phyloP scores from a whole-genome alignment of 1,140 invertebrate genomes.

The Thereuonema tuberculata region DNA sequence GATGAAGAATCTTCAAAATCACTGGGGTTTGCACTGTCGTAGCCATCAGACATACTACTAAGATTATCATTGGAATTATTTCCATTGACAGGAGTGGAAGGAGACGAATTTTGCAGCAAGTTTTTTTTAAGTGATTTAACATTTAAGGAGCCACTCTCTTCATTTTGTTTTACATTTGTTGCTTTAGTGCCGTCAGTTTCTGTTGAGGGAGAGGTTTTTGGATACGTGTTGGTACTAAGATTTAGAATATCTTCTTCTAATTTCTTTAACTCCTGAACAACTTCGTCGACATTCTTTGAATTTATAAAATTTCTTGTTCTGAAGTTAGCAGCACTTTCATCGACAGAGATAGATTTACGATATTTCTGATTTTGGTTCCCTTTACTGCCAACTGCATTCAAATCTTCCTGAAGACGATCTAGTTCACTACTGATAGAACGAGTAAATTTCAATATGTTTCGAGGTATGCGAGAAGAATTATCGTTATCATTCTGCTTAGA shows the following conservation, averaged over 20 bases:
- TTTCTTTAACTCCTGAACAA: neutral
- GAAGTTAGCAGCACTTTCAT: too few species aligned
- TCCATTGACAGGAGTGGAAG: too few species aligned
- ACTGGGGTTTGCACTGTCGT: neutral
- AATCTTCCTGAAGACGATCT: neutral
- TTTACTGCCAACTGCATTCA: too few species aligned
- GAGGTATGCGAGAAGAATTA: too few species aligned
- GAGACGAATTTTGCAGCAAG: too few species aligned
- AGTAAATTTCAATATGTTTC: too few species aligned
- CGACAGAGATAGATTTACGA: neutral
- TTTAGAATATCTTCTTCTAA: neutral
- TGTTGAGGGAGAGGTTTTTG: neutral
- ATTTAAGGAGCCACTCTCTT: neutral
- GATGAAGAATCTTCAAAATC: neutral
- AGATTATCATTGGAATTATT: neutral
- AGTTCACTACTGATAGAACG: constrained; percentile 1
- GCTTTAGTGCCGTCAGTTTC: neutral
- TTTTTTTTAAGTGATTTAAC: too few species aligned
- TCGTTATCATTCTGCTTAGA: too few species aligned
- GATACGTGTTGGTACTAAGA: too few species aligned
- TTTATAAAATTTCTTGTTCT: too few species aligned
- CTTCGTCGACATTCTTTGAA: too few species aligned
- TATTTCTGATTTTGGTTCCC: too few species aligned
- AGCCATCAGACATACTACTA: neutral
- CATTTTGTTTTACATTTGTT: neutral